phyloP scores from a whole-genome alignment of 2,797 vertebrate species.

The Urophycis tenuis region DNA sequence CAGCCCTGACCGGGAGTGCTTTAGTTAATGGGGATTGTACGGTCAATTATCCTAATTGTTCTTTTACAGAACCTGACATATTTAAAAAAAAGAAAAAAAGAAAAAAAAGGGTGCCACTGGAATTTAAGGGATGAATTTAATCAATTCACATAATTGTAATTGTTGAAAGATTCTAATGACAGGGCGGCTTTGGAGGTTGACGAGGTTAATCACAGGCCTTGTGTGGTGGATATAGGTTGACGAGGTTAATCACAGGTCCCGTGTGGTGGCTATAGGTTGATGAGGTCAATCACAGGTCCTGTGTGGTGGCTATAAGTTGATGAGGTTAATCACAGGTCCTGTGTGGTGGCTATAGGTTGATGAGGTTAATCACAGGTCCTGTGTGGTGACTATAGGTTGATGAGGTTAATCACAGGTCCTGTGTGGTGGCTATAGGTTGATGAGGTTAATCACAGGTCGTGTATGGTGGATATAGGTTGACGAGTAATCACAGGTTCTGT shows the following conservation, averaged over 20 bases:
- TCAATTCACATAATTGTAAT: constrained; percentile 69
- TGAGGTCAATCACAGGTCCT: constrained; percentile 47
- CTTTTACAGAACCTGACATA: constrained; percentile 63
- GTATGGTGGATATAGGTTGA: constrained; percentile 17
- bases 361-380: constrained; percentile 46
- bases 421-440: constrained; percentile 17
- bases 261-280: constrained; percentile 20
- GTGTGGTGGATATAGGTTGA: constrained; percentile 20
- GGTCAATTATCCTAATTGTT: constrained; percentile 77
- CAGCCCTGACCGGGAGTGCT: constrained; percentile 53
- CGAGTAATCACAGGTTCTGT: constrained; percentile 45
- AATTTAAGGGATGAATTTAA: constrained; percentile 64
- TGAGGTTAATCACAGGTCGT: constrained; percentile 46
- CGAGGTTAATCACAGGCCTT: constrained; percentile 48
- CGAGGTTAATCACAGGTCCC: constrained; percentile 48
- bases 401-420: constrained; percentile 45
- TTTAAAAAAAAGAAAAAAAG: constrained; percentile 58
- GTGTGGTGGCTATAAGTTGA: constrained; percentile 20
- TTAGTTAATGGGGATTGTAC: constrained; percentile 70
- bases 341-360: constrained; percentile 16
- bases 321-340: constrained; percentile 47
- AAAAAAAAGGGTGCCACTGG: constrained; percentile 42
- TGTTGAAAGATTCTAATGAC: constrained; percentile 60
- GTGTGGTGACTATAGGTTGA: constrained; percentile 16
- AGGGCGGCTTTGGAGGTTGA: constrained; percentile 40